Conservation (phyloP, 2,113 vertebrate species). For the Indicator maculatus region DNA sequence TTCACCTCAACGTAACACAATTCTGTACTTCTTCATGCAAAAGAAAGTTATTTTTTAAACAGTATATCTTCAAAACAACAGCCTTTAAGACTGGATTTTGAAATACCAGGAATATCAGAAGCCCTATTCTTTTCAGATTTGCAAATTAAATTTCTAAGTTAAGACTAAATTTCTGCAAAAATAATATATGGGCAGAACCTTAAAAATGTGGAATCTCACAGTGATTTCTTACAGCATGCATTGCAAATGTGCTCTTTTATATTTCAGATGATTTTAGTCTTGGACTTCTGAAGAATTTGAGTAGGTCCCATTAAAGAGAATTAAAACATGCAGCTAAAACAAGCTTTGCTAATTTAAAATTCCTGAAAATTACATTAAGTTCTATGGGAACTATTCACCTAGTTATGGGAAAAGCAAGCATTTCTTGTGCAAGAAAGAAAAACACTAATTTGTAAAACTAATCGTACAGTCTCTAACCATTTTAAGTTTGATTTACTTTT, state of each 20-base stretch:
- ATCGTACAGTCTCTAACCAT: background rate
- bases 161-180: background rate
- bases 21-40: background rate
- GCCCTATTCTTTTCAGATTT: background rate
- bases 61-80: background rate
- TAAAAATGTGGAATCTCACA: background rate
- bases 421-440: background rate
- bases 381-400: background rate
- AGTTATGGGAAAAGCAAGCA: background rate
- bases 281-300: background rate
- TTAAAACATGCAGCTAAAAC: background rate
- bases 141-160: background rate
- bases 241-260: background rate
- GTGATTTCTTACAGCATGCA: background rate
- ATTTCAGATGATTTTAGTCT: background rate
- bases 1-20: background rate
- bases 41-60: background rate
- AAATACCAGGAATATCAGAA: background rate
- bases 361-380: background rate
- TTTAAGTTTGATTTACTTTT: background rate
- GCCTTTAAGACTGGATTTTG: background rate
- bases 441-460: background rate
- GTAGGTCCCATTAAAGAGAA: background rate
- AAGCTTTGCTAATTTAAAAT: background rate
- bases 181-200: background rate